Evolutionary conservation across 2,888 invertebrate genomes (phyloP), one percentile per base, ranked within the genome.

Genomic region (Ophion ellenae): DNA sequence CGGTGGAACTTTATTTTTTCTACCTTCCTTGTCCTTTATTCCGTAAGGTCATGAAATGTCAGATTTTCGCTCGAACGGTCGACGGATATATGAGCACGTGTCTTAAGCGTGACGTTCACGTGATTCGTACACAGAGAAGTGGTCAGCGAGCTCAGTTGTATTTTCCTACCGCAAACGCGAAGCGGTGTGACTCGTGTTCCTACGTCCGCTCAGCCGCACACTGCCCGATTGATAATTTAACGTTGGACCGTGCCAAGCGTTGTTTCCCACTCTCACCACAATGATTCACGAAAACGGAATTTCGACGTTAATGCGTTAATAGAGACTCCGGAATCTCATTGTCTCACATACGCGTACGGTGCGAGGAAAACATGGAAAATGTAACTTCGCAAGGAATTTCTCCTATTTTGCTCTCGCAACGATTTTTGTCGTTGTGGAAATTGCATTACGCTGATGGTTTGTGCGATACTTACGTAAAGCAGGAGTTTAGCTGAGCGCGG

Each of bases 401-500:
- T 2, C 53, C 1, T 0, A 17, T 40, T 40, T 9, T 40, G 7
- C 3, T 1, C 11, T 20, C 45, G 67, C n/a, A 11, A 20, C 4
- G 10, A 7, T 24, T 63, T 63, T 7, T n/a, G 63, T 24, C 24
- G 0, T 17, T 28, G 32, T 7, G 32, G 3, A 7, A 63, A 64
- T 67, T 7, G 9, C n/a, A 40, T 67, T 14, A 7, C 7, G 66
- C 11, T 70, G 24, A 28, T 20, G 20, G 6, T 24, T 24, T 61
- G 61, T 24, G 10, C 7, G 47, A 86, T 64, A 94, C 95, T 95
- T 91, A 95, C 93, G 96, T 96, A 93, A 97, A 97, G 93, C 97
- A 97, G 88, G 96, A 96, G 93, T 96, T 96, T 92, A 97, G 95
- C 91, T 97, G 96, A 83, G 96, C 95, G 75, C 96, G 96, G 87